These are phyloP conservation scores for Autographa pulchrina DNA, from an alignment of 2,888 invertebrate species.

Conservation along the genomic window DNA sequence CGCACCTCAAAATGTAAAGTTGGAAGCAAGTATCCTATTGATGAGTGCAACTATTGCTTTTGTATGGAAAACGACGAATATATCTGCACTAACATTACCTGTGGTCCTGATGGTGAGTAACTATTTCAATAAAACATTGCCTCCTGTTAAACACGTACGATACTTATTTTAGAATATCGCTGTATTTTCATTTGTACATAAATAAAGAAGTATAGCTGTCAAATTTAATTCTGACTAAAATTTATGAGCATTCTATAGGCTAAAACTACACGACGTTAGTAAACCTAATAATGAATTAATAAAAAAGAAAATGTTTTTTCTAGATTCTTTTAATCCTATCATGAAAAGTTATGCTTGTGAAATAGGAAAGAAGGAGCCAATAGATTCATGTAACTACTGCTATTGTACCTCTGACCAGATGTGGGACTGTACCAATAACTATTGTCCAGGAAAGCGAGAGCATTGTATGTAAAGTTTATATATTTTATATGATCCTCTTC, in stretches of 20 bases:
- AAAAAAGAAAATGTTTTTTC: neutral
- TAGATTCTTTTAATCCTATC: neutral
- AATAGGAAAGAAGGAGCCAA: neutral
- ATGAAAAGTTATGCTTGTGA: neutral
- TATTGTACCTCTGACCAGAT: neutral
- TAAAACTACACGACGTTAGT: too few species aligned
- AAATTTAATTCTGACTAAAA: too few species aligned
- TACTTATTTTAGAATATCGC: too few species aligned
- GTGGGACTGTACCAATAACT: neutral
- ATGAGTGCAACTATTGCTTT: neutral
- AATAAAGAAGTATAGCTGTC: too few species aligned
- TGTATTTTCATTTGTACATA: too few species aligned
- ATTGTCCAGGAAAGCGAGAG: neutral
- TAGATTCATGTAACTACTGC: neutral
- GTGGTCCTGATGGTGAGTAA: neutral
- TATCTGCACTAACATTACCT: neutral
- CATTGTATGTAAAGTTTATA: neutral
- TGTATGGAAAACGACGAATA: neutral
- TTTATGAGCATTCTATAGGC: too few species aligned
- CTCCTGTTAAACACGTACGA: too few species aligned
- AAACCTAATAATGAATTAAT: too few species aligned
- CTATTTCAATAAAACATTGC: neutral
- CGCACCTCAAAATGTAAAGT: neutral
- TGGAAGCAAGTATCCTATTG: neutral
- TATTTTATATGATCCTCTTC: too few species aligned